Evolutionary conservation across 2,797 vertebrate species (phyloP), one percentile per base, ranked within the genome.

Genomic region (Enteromius fasciolatus): DNA sequence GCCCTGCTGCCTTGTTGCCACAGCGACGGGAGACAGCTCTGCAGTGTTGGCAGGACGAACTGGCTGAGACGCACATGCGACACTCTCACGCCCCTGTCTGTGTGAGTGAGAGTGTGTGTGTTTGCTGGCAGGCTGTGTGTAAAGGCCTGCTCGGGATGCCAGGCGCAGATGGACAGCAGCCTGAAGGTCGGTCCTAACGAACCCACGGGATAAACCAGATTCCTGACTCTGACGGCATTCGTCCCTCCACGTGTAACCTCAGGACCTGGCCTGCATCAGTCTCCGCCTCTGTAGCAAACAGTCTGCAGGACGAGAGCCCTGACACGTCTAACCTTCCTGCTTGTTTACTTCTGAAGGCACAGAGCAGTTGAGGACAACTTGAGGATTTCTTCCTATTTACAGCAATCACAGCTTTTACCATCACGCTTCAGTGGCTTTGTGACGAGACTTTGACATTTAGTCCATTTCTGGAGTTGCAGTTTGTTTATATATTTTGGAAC

Each of bases 1-100:
- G 74, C 48, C 82, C 66, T 86, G 85, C 87, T 72, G 67, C 80
- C 81, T 77, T 59, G 87, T 89, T 89, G 87, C 89, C 76, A 87
- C 77, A 82, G 88, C 81, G 90, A 91, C 88, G n/a, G 72, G 61
- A 68, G 81, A 74, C 84, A 82, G 85, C 82, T 89, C 91, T 88
- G 91, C 91, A 87, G 89, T 90, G 88, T 86, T 90, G 91, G 89
- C 90, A 87, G 69, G 83, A 78, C 74, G 70, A 86, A 80, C 75
- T 61, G 80, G 74, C 31, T 83, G 84, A 77, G 84, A 76, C 79
- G 75, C 76, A 83, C 80, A 61, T 78, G 83, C 76, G 74, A 82
- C 80, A 84, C 87, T 84, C 67, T 54, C 73, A 82, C 87, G 83
- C 50, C 69, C 68, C 28, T 86, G 84, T 86, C 79, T 83, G 79